Base-by-base conservation (phyloP, 2,888 invertebrate species). In the Pristionchus entomophagus region DNA sequence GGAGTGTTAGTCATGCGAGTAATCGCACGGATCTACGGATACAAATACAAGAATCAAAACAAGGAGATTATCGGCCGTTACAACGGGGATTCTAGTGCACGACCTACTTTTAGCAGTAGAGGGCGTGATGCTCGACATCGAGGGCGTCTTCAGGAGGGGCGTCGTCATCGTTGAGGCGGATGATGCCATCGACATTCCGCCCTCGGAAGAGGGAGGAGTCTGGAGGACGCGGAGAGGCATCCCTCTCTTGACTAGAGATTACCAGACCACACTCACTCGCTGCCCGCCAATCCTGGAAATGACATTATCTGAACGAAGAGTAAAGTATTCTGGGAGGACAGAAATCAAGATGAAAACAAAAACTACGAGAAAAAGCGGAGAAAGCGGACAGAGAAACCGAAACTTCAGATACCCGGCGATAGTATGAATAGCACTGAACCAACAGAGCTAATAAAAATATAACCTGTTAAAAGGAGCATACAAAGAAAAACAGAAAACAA, bases 241-340 rank as follows among this genome's bases (percentile, higher is more conserved):
- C 73, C 22, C n/a, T 73, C 73, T 73, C 69, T 69, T n/a, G 41
- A 38, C 41, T 10, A 41, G 41, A 73, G 73, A 73, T 73, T 73
- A 73, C 73, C 73, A 38, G 73, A 45, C 73, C 41, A 73, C 73
- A 41, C 73, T 73, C 73, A 73, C 73, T 69, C 69, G 26, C 38
- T 38, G 26, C 45, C 41, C 73, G 35, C 73, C 73, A 73, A 73
- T 26, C 73, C 73, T 73, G 73, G 0, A 73, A 73, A 73, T 73
- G 73, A 73, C 73, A 73, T 73, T 73, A 73, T 10, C 12, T 22
- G 73, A n/a, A n/a, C 26, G 41, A 41, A 41, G 41, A 73, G 73
- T 45, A 41, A n/a, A 38, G 41, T 73, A 73, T n/a, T 45, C 41
- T 41, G 41, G n/a, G 14, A 65, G 65, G 5, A 65, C 65, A 65